Conservation (phyloP, 2,113 vertebrate genomes). For the Oceanites oceanicus region DNA sequence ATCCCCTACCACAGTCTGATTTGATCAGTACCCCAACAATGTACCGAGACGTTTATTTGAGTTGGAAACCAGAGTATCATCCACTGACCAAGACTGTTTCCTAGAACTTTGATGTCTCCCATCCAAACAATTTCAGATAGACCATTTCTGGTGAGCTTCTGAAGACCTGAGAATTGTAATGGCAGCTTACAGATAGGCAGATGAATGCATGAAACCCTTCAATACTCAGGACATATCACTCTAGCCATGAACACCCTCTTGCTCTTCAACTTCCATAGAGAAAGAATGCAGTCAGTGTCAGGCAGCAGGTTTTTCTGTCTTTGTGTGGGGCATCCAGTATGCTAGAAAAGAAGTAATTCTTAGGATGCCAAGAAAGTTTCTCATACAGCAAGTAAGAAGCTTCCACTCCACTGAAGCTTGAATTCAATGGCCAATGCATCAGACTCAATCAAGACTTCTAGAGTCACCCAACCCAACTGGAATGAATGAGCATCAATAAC, state of each 20-base stretch:
- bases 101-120: background rate
- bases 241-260: background rate
- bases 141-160: background rate
- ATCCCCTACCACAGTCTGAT: background rate
- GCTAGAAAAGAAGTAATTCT: background rate
- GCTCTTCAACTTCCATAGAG: background rate
- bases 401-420: background rate
- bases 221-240: too few relatives aligned
- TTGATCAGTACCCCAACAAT: background rate
- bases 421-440: background rate
- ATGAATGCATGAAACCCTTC: background rate
- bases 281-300: background rate
- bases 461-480: background rate
- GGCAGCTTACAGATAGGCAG: background rate
- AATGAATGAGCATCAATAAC: background rate
- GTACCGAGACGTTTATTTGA: accelerated
- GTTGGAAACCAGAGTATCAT: accelerated
- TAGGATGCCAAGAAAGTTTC: background rate
- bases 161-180: too few relatives aligned
- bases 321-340: background rate
- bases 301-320: background rate
- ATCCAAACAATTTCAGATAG: background rate
- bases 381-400: background rate
- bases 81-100: background rate
- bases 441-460: background rate